These are phyloP conservation scores for Betta splendens DNA, from an alignment of 2,797 vertebrate genomes.

Conservation along the genomic window DNA sequence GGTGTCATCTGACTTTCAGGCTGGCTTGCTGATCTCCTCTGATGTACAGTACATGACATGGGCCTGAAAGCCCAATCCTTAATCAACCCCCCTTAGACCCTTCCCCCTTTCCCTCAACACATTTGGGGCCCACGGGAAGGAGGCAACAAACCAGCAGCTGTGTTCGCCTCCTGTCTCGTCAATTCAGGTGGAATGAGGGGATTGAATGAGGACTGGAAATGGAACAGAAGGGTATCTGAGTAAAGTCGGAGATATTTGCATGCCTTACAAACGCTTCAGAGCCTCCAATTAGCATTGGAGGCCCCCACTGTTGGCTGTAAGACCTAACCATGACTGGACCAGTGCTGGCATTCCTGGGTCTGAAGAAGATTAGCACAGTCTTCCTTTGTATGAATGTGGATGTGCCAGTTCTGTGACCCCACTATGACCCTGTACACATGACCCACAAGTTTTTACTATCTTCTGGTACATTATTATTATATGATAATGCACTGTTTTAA, in stretches of 20 bases:
- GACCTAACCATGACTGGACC: slow-evolving; percentile 38
- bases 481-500: no score
- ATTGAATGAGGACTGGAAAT: slow-evolving; percentile 82
- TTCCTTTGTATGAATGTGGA: slow-evolving; percentile 31
- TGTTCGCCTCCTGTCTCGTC: slow-evolving; percentile 62
- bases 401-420: slow-evolving; percentile 46
- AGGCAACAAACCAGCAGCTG: slow-evolving; percentile 84
- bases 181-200: slow-evolving; percentile 92
- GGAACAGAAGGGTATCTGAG: slow-evolving; percentile 74
- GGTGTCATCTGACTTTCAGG: slow-evolving; percentile 94
- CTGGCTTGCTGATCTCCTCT: slow-evolving; percentile 91
- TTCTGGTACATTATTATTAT: neutral
- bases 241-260: slow-evolving; percentile 75
- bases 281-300: slow-evolving; percentile 71
- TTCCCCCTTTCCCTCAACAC: slow-evolving; percentile 52
- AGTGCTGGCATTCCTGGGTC: slow-evolving; percentile 65
- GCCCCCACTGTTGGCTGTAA: slow-evolving; percentile 48
- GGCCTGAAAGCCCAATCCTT: slow-evolving; percentile 84
- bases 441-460: slow-evolving; percentile 28
- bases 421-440: slow-evolving; percentile 43
- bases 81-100: slow-evolving; percentile 78
- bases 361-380: slow-evolving; percentile 61
- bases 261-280: slow-evolving; percentile 71
- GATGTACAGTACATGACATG: slow-evolving; percentile 94
- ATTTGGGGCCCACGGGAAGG: slow-evolving; percentile 67